Conservation (phyloP, 2,888 invertebrate genomes). For the Trichopria drosophilae region DNA sequence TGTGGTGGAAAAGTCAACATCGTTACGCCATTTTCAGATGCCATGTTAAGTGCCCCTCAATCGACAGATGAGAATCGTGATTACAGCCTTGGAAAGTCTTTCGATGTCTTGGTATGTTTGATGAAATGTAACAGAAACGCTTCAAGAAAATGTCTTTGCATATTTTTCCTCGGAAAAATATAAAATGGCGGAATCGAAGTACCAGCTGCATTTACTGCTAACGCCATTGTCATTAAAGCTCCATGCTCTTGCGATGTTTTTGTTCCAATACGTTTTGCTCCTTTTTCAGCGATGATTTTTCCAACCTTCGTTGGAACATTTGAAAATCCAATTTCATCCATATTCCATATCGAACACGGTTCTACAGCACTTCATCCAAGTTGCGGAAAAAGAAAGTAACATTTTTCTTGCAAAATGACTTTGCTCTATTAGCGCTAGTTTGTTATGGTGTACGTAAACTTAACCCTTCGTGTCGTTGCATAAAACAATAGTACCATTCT, state of each 20-base stretch:
- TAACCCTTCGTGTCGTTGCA: conserved; percentile 7
- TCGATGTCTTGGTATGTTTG: too few species aligned
- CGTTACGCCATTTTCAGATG: too few species aligned
- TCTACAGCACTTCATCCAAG: background rate
- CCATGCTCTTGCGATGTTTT: conserved; percentile 30
- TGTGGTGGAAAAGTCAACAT: too few species aligned
- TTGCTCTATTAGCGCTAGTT: conserved; percentile 3
- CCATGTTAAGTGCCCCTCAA: too few species aligned
- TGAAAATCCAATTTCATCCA: conserved; percentile 20
- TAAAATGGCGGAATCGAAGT: conserved; percentile 22
- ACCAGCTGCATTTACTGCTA: conserved; percentile 34
- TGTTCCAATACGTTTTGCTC: background rate
- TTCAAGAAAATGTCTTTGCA: too few species aligned
- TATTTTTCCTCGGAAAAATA: conserved; percentile 26
- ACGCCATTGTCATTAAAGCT: conserved; percentile 31
- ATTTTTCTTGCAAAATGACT: background rate
- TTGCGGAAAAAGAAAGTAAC: conserved; percentile 1
- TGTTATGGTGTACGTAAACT: conserved; percentile 8
- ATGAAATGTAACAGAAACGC: too few species aligned
- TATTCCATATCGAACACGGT: conserved; percentile 12
- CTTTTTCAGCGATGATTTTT: conserved; percentile 23
- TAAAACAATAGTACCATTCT: conserved; percentile 32
- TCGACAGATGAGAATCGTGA: too few species aligned
- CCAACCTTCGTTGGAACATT: conserved; percentile 17
- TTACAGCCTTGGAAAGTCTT: too few species aligned